Evolutionary conservation across 2,797 vertebrate genomes (phyloP), one percentile per base, ranked within the genome.

Genomic region (Catostomus latipinnis): DNA sequence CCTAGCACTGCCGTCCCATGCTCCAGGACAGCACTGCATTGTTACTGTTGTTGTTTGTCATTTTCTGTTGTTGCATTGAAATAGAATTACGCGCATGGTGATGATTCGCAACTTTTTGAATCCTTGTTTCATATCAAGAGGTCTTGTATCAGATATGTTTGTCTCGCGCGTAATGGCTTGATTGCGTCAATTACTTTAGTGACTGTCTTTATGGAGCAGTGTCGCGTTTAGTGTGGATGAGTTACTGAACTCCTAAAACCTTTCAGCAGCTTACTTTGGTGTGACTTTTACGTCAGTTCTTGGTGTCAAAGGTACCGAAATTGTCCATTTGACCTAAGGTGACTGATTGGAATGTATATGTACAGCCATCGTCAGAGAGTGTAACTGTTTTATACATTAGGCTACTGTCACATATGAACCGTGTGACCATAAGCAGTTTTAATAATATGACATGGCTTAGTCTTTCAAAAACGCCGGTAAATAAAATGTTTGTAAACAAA

Each of bases 21-120:
- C 53, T 77, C 45, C 62, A 62, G 54, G 65, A 81, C 45, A 53
- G 58, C 60, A 48, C 49, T 54, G 71, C 14, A 46, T 63, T 75
- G 54, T 80, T 81, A 34, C 68, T 78, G 16, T 83, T 61, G 76
- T 54, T 70, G 72, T 70, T 85, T 66, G 46, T 52, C 43, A 80
- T 58, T 58, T 61, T 58, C 75, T 72, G 69, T 73, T 74, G 49
- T 61, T 4, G 34, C 34, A 52, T 75, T 67, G 34, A n/a, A 66
- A 56, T 52, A 69, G n/a, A 57, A 70, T 65, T 80, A 53, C 3
- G 5, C 53, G 49, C 50, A 53, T 14, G 50, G 58, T 67, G 71
- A 63, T 58, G 63, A 70, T 72, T 58, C 52, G 53, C 71, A 49
- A 63, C 71, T 76, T 72, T 71, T 74, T 81, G 62, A 49, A 62